These are phyloP conservation scores for Myrmecobius fasciatus DNA, from an alignment of 2,113 vertebrate genomes.

Conservation along the genomic window DNA sequence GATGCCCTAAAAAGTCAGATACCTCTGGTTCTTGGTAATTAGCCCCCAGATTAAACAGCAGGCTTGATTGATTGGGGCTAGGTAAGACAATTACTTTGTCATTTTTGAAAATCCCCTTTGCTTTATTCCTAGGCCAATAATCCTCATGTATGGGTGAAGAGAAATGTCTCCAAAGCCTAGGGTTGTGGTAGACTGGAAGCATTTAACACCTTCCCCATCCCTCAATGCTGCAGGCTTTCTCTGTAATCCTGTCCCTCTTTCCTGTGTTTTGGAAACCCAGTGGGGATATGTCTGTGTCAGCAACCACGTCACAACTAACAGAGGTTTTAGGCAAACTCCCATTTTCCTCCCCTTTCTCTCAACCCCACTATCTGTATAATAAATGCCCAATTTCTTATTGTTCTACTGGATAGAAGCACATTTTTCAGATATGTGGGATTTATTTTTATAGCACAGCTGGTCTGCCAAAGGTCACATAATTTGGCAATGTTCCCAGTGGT, in stretches of 20 bases:
- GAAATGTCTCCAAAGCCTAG: slow-evolving; percentile 76
- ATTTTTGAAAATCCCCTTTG: slow-evolving; percentile 75
- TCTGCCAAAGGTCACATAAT: slow-evolving; percentile 89
- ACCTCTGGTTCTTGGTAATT: background rate
- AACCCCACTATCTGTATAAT: slow-evolving; percentile 33
- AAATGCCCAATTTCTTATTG: slow-evolving; percentile 77
- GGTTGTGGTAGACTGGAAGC: slow-evolving; percentile 70
- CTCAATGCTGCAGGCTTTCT: slow-evolving; percentile 46
- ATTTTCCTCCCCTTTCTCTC: slow-evolving; percentile 64
- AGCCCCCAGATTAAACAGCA: background rate
- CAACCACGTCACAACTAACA: slow-evolving; percentile 60
- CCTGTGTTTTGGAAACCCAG: slow-evolving; percentile 62
- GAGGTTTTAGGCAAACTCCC: slow-evolving; percentile 66
- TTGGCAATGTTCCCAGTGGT: slow-evolving; percentile 89
- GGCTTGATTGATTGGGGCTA: slow-evolving; percentile 36
- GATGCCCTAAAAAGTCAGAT: background rate
- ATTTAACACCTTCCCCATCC: slow-evolving; percentile 63
- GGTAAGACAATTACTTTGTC: slow-evolving; percentile 51
- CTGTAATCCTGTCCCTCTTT: slow-evolving; percentile 63
- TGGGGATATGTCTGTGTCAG: slow-evolving; percentile 28
- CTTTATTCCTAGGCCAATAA: slow-evolving; percentile 73
- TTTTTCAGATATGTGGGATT: slow-evolving; percentile 84
- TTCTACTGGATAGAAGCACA: slow-evolving; percentile 75
- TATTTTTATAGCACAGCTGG: slow-evolving; percentile 89
- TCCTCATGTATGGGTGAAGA: slow-evolving; percentile 77